Evolutionary conservation across 1,140 invertebrate species (phyloP).

Genomic region (Macrocentrus cingulum): DNA sequence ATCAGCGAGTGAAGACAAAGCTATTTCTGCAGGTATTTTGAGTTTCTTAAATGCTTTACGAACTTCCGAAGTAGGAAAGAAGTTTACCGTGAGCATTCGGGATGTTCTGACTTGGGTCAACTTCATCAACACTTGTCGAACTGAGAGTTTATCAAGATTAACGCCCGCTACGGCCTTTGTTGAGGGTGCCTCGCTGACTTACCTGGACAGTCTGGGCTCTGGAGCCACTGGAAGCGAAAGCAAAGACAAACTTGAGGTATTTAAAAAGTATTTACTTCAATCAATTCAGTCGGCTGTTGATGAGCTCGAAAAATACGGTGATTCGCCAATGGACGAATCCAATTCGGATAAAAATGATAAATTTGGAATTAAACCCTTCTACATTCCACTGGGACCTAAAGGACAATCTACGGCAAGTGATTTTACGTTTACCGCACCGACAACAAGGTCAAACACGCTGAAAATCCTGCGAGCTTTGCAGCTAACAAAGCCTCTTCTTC

Average conservation of each 20-base stretch:
- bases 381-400: slow-evolving; percentile 61
- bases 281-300: slow-evolving; percentile 49
- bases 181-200: slow-evolving; percentile 88
- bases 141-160: slow-evolving; percentile 48
- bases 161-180: slow-evolving; percentile 70
- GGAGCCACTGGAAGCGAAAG: slow-evolving; percentile 67
- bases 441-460: slow-evolving; percentile 80
- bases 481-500: slow-evolving; percentile 85
- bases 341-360: slow-evolving; percentile 30
- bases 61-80: slow-evolving; percentile 72
- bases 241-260: slow-evolving; percentile 53
- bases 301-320: slow-evolving; percentile 18
- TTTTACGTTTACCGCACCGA: slow-evolving; percentile 81
- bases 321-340: slow-evolving; percentile 20
- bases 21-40: slow-evolving; percentile 71
- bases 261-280: slow-evolving; percentile 58
- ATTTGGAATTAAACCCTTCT: slow-evolving; percentile 77
- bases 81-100: slow-evolving; percentile 84
- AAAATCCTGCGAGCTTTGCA: slow-evolving; percentile 86
- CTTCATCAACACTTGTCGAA: slow-evolving; percentile 77
- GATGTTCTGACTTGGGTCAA: slow-evolving; percentile 92
- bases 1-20: slow-evolving; percentile 59
- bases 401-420: slow-evolving; percentile 36
- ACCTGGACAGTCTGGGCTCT: slow-evolving; percentile 86
- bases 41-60: slow-evolving; percentile 82